phyloP scores from a whole-genome alignment of 2,888 invertebrate genomes.

The Stomorhina lunata region DNA sequence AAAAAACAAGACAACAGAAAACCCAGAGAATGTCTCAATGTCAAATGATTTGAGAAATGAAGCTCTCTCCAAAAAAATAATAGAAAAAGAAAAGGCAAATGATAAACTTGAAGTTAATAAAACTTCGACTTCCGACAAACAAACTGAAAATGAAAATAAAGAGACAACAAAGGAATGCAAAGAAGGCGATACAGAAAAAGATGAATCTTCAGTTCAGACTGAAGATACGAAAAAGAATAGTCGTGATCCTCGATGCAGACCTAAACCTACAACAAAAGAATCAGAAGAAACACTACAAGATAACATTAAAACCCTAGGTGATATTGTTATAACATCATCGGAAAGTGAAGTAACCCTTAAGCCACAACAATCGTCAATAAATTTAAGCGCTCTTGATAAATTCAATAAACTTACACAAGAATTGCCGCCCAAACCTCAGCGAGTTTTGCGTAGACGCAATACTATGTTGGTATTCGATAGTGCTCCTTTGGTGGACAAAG shows the following conservation, averaged over 20 bases:
- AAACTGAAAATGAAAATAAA: neutral
- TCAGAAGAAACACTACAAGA: conserved; percentile 10
- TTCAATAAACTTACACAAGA: conserved; percentile 44
- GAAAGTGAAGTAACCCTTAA: conserved; percentile 33
- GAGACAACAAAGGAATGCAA: neutral
- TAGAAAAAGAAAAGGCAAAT: neutral
- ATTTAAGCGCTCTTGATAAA: conserved; percentile 21
- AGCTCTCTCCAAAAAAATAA: neutral
- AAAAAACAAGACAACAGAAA: neutral
- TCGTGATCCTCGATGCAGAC: conserved; percentile 55
- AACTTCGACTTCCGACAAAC: neutral
- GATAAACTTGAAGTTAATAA: conserved; percentile 22
- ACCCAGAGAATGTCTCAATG: neutral
- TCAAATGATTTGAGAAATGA: neutral
- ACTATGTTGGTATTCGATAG: conserved; percentile 72
- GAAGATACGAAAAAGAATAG: neutral
- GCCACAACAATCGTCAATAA: conserved; percentile 19
- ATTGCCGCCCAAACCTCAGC: conserved; percentile 49
- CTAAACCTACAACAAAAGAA: conserved; percentile 9
- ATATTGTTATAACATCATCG: conserved; percentile 16
- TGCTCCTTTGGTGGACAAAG: conserved; percentile 70
- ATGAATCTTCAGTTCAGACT: neutral
- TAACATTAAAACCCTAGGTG: neutral
- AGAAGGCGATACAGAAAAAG: neutral
- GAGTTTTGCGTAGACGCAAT: conserved; percentile 67